Conservation (phyloP, 2,113 vertebrate genomes). For the Microcebus ravelobensis region DNA sequence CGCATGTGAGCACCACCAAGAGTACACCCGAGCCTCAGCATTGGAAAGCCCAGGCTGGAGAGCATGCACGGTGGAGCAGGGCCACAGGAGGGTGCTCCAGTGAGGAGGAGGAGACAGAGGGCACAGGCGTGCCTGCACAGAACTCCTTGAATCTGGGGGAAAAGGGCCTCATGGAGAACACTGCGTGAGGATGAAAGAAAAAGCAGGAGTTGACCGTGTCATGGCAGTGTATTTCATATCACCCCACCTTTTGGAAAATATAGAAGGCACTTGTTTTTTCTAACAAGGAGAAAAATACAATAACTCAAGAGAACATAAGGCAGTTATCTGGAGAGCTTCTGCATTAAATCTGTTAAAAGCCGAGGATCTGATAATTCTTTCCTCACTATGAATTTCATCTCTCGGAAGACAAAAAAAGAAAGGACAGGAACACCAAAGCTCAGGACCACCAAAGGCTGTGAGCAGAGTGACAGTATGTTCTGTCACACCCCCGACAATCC, state of each 20-base stretch:
- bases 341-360: background rate
- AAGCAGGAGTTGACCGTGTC: background rate
- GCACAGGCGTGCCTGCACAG: background rate
- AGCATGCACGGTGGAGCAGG: rapidly evolving
- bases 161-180: background rate
- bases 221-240: rapidly evolving
- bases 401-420: background rate
- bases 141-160: rapidly evolving
- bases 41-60: background rate
- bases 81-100: rapidly evolving
- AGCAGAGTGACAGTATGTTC: rapidly evolving
- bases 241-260: background rate
- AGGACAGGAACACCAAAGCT: rapidly evolving
- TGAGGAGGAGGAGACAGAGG: background rate
- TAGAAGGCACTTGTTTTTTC: background rate
- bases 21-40: rapidly evolving
- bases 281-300: background rate
- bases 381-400: background rate
- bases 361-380: background rate
- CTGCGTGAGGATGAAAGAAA: rapidly evolving
- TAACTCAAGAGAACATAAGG: background rate
- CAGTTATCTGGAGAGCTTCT: background rate
- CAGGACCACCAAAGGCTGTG: rapidly evolving
- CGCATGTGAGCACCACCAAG: rapidly evolving
- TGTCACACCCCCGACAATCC: rapidly evolving